phyloP scores from a whole-genome alignment of 2,797 vertebrate species.

The Valencia hispanica region DNA sequence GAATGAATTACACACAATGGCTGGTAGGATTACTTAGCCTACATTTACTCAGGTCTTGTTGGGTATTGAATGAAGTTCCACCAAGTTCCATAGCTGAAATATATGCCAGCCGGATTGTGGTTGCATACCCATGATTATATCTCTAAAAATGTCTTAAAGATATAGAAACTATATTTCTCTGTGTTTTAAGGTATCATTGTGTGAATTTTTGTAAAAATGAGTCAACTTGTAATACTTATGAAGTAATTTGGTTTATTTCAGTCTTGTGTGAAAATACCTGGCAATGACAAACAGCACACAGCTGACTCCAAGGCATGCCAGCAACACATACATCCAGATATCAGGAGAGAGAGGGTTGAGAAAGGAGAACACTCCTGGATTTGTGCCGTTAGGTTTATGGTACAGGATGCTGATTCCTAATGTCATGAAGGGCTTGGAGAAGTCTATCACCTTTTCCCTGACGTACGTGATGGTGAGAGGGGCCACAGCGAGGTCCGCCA shows the following conservation, averaged over 20 bases:
- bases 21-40: neutral
- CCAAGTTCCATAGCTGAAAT: neutral
- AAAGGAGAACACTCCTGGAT: constrained; percentile 97
- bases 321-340: constrained; percentile 98
- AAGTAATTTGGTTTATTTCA: neutral
- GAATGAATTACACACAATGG: neutral
- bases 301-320: constrained; percentile 97
- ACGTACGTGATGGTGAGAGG: constrained; percentile 98
- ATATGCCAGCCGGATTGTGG: neutral
- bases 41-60: neutral
- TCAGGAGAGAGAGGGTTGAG: constrained; percentile 96
- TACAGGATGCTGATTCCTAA: constrained; percentile 98
- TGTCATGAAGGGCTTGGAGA: constrained; percentile 99
- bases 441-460: constrained; percentile 97
- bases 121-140: neutral
- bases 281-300: constrained; percentile 98
- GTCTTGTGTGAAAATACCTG: constrained; percentile 83
- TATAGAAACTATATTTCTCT: neutral
- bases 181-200: neutral
- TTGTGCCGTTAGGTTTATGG: constrained; percentile 96
- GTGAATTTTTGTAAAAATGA: neutral
- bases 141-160: neutral
- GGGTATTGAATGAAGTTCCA: no score
- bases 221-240: neutral
- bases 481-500: constrained; percentile 96